phyloP scores from a whole-genome alignment of 1,140 invertebrate species.

The Belonocnema kinseyi region DNA sequence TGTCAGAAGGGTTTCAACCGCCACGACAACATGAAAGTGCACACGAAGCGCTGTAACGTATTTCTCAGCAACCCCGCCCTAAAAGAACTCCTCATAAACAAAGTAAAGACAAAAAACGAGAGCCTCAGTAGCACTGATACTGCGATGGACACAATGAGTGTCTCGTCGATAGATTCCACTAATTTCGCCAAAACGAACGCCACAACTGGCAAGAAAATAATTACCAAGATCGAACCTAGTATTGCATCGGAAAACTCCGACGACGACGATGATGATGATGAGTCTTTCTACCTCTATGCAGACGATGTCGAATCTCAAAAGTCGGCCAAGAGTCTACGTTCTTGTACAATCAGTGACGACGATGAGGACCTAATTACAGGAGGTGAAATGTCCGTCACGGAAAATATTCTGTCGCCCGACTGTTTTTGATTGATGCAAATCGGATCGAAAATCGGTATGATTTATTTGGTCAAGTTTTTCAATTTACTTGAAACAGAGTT shows the following conservation, averaged over 20 bases:
- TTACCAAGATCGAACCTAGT: neutral
- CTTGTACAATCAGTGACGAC: neutral
- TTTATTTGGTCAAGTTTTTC: too few relatives aligned
- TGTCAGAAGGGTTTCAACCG: slow-evolving; percentile 61
- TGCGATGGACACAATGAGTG: neutral
- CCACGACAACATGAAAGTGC: slow-evolving; percentile 66
- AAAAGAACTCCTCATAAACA: slow-evolving; percentile 17
- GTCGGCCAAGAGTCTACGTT: too few relatives aligned
- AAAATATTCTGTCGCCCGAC: slow-evolving; percentile 47
- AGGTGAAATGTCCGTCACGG: slow-evolving; percentile 30
- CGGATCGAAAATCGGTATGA: too few relatives aligned
- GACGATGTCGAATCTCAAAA: neutral
- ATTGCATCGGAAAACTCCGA: too few relatives aligned
- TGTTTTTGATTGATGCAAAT: slow-evolving; percentile 38
- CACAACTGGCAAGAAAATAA: neutral
- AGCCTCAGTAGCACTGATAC: neutral
- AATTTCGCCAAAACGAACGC: neutral
- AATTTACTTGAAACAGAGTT: neutral
- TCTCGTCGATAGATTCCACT: neutral
- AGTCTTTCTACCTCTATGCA: neutral
- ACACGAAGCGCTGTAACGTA: slow-evolving; percentile 56
- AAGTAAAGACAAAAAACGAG: slow-evolving; percentile 6
- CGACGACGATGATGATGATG: neutral
- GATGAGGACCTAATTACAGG: neutral
- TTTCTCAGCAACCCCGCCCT: slow-evolving; percentile 55